Conservation (phyloP, 2,888 invertebrate genomes). For the Calameuta pallipes region DNA sequence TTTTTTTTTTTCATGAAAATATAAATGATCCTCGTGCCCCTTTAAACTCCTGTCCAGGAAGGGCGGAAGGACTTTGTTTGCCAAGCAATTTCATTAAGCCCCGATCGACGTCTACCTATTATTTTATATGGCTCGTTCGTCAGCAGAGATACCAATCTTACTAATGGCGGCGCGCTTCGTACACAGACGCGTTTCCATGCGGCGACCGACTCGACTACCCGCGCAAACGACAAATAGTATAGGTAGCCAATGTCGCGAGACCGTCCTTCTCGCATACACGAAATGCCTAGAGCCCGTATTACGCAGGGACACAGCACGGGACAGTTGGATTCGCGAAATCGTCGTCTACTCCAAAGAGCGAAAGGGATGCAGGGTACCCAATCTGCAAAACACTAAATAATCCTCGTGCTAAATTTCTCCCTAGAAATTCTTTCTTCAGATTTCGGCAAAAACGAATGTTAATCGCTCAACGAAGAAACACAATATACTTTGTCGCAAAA, state of each 20-base stretch:
- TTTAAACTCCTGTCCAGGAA: background rate
- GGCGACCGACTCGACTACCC: background rate
- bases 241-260: background rate
- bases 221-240: background rate
- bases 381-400: background rate
- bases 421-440: background rate
- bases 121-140: constrained; percentile 48
- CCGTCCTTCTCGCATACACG: background rate
- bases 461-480: background rate
- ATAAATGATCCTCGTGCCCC: background rate
- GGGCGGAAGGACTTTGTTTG: constrained; percentile 34
- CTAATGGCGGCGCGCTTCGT: constrained; percentile 45
- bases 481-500: background rate
- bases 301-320: background rate
- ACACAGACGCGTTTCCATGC: background rate
- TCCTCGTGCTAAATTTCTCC: background rate
- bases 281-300: background rate
- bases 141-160: constrained; percentile 52
- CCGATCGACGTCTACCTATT: constrained; percentile 47
- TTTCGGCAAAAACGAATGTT: background rate
- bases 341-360: background rate
- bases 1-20: background rate
- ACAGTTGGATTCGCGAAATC: background rate
- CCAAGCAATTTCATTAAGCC: constrained; percentile 57
- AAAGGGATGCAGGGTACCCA: background rate